Percentiles rank a stretch among this genome's conserved stretches.
These are phyloP conservation scores for Heliocidaris erythrogramma DNA, from an alignment of 35 echinoderm and acorn worm species.

Conservation along the genomic window DNA sequence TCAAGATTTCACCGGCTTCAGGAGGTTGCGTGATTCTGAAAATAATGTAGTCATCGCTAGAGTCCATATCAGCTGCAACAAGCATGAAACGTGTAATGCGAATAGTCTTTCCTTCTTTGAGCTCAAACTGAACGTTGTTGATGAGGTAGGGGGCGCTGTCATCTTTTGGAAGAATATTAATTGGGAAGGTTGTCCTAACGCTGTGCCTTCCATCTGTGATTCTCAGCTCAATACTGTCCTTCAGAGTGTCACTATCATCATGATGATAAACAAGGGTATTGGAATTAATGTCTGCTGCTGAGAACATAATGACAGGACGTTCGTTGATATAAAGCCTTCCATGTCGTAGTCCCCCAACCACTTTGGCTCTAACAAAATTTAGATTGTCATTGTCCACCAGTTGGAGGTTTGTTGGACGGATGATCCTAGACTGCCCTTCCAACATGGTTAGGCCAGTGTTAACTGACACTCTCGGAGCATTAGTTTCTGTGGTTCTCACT, in stretches of 20 bases:
- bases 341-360: conserved; percentile 81
- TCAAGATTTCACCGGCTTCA: conserved; percentile 77
- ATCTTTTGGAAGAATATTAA: conserved; percentile 94
- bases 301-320: conserved; percentile 88
- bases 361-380: conserved; percentile 74
- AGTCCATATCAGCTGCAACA: conserved; percentile 85
- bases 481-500: conserved; percentile 72
- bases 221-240: conserved; percentile 84
- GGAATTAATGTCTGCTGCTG: conserved; percentile 71
- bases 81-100: conserved; percentile 72
- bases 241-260: conserved; percentile 88
- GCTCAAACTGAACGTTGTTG: conserved; percentile 75
- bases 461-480: conserved; percentile 80
- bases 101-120: conserved; percentile 72
- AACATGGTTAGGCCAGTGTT: conserved; percentile 91
- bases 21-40: conserved; percentile 76
- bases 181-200: conserved; percentile 78
- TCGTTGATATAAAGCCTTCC: conserved; percentile 76
- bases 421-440: conserved; percentile 90
- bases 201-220: conserved; percentile 79
- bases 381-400: conserved; percentile 95
- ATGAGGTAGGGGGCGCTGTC: conserved; percentile 89
- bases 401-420: conserved; percentile 72
- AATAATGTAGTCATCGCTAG: conserved; percentile 80
- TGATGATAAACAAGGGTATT: conserved; percentile 83